Evolutionary conservation across 2,888 invertebrate genomes (phyloP).

Genomic region (Cyclophora punctaria): DNA sequence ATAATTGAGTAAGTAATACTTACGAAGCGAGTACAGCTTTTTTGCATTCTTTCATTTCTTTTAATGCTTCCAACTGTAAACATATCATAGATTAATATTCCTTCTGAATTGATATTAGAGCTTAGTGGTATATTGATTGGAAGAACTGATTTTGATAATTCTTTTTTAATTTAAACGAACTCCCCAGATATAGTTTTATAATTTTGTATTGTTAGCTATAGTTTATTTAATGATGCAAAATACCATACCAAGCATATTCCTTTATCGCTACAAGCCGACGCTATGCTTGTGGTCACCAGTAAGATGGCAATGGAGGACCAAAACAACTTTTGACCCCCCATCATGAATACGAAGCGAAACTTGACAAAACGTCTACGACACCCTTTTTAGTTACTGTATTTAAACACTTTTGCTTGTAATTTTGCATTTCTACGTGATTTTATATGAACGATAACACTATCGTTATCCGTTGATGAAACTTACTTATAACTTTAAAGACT

Average conservation of each 20-base stretch:
- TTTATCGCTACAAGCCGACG: slow-evolving; percentile 50
- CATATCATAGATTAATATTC: not conserved
- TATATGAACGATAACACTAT: slow-evolving; percentile 7
- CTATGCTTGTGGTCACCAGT: slow-evolving; percentile 35
- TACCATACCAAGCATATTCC: slow-evolving; percentile 51
- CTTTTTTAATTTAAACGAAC: no score
- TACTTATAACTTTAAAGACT: slow-evolving; percentile 20
- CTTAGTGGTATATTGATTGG: no score
- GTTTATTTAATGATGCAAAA: not conserved
- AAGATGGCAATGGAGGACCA: slow-evolving; percentile 55
- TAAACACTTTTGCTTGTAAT: slow-evolving; percentile 25
- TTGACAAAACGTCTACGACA: slow-evolving; percentile 5
- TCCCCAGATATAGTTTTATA: not conserved
- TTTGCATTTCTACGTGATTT: slow-evolving; percentile 28
- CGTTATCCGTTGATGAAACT: slow-evolving; percentile 8
- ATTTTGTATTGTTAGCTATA: not conserved
- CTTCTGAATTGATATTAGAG: no score
- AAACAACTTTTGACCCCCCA: slow-evolving; percentile 50
- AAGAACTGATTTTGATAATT: no score
- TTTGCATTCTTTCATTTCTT: slow-evolving; percentile 62
- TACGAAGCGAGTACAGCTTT: slow-evolving; percentile 54
- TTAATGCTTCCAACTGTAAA: slow-evolving; percentile 55
- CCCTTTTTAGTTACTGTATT: slow-evolving; percentile 16
- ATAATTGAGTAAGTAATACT: slow-evolving; percentile 23
- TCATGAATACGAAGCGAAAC: slow-evolving; percentile 21